Percentiles rank a stretch among this genome's conserved stretches.
Conservation (phyloP, 2,888 invertebrate genomes). For the Merodon equestris region DNA sequence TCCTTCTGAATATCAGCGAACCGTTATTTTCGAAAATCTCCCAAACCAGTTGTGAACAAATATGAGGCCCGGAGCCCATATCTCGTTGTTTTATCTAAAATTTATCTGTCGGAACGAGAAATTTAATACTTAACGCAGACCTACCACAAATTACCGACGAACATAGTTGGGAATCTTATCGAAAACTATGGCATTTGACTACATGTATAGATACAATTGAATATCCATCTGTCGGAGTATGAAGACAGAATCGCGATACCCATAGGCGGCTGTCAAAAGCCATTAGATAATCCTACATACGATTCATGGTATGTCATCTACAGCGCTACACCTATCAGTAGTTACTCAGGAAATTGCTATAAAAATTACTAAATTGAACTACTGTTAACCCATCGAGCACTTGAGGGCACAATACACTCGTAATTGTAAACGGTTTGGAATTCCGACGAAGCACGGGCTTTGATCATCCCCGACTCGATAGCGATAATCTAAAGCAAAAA, state of each 20-base stretch:
- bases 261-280: too few relatives aligned
- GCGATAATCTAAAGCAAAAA: conserved; percentile 20
- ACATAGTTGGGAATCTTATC: conserved; percentile 22
- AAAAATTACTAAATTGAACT: conserved; percentile 67
- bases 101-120: not conserved
- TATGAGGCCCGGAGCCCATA: not conserved
- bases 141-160: conserved; percentile 43
- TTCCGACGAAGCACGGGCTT: conserved; percentile 52
- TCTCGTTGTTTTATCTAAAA: conserved; percentile 8
- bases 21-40: too few relatives aligned
- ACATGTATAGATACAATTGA: conserved; percentile 10
- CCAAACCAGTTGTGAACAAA: too few relatives aligned
- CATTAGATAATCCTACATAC: not conserved
- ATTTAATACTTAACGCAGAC: conserved; percentile 16
- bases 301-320: conserved; percentile 5
- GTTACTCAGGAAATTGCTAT: conserved; percentile 62
- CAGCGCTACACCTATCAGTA: conserved; percentile 37
- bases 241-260: too few relatives aligned
- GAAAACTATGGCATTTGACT: too few relatives aligned
- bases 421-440: conserved; percentile 45
- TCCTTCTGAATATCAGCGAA: too few relatives aligned
- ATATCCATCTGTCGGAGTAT: conserved; percentile 9
- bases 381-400: conserved; percentile 65
- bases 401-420: conserved; percentile 60
- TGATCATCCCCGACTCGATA: conserved; percentile 44